phyloP scores from a whole-genome alignment of 2,888 invertebrate species.

The Xiphydria camelus region DNA sequence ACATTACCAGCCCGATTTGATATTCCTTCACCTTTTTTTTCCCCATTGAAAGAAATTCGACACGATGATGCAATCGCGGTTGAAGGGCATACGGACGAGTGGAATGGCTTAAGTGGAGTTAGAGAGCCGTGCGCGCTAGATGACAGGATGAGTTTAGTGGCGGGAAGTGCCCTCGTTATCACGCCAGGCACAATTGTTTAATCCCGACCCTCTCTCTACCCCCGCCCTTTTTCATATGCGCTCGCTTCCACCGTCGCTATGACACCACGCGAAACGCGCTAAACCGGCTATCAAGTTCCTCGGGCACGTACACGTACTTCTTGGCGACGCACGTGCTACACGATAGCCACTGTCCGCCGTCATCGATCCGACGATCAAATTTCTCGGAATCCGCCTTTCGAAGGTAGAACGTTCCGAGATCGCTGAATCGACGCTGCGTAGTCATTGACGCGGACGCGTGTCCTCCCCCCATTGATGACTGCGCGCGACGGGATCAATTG shows the following conservation, averaged over 20 bases:
- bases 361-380: too few species aligned
- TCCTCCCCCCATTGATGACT: too few species aligned
- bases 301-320: constrained; percentile 28
- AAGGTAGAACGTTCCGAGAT: too few species aligned
- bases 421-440: too few species aligned
- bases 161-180: constrained; percentile 56
- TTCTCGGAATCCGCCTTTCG: too few species aligned
- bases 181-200: constrained; percentile 55
- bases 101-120: constrained; percentile 27
- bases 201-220: constrained; percentile 38
- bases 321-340: neutral
- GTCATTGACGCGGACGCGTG: too few species aligned
- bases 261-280: constrained; percentile 36
- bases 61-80: constrained; percentile 7
- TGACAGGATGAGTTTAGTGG: constrained; percentile 49
- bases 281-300: constrained; percentile 37
- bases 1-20: too few species aligned
- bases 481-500: too few species aligned
- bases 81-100: constrained; percentile 36
- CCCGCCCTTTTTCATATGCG: constrained; percentile 21
- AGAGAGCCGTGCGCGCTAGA: constrained; percentile 26
- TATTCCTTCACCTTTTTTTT: too few species aligned
- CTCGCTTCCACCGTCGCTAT: constrained; percentile 4
- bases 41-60: too few species aligned
- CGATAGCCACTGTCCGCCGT: too few species aligned